Conservation (phyloP, 2,888 invertebrate genomes). For the Sinohyriopsis cumingii region DNA sequence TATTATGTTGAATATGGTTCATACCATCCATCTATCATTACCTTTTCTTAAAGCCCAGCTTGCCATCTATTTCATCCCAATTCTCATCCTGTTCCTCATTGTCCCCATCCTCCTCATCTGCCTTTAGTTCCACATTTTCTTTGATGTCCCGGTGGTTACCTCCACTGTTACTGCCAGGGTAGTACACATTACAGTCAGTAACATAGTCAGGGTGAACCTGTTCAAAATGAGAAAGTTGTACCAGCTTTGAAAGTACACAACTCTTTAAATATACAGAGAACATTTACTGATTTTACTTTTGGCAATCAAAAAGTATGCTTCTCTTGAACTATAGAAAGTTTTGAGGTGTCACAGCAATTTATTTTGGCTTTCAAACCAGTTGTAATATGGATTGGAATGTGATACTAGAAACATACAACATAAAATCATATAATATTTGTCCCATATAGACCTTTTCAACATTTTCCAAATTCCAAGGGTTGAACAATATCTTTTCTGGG, state of each 20-base stretch:
- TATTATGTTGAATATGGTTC: background rate
- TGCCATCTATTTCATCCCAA: slow-evolving; percentile 19
- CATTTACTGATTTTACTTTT: background rate
- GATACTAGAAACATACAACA: no score
- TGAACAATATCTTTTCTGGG: no score
- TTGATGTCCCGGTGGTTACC: slow-evolving; percentile 14
- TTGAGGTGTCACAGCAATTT: no score
- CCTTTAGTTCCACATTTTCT: slow-evolving; percentile 17
- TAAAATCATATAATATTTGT: no score
- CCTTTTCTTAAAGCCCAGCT: background rate
- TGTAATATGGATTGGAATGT: no score
- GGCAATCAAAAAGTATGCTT: no score
- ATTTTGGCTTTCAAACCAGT: no score
- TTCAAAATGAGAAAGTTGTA: background rate
- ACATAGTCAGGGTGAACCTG: slow-evolving; percentile 33
- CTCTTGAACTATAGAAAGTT: no score
- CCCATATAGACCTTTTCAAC: no score
- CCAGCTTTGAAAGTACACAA: background rate
- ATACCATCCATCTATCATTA: background rate
- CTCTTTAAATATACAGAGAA: background rate
- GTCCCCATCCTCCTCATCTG: slow-evolving; percentile 20
- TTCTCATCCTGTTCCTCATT: slow-evolving; percentile 35
- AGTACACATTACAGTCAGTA: slow-evolving; percentile 29
- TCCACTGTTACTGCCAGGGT: slow-evolving; percentile 15
- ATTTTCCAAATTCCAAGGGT: no score